Percentiles rank a stretch among this genome's conserved stretches.
Evolutionary conservation across 1,140 invertebrate species (phyloP).

Genomic region (Asobara japonica): DNA sequence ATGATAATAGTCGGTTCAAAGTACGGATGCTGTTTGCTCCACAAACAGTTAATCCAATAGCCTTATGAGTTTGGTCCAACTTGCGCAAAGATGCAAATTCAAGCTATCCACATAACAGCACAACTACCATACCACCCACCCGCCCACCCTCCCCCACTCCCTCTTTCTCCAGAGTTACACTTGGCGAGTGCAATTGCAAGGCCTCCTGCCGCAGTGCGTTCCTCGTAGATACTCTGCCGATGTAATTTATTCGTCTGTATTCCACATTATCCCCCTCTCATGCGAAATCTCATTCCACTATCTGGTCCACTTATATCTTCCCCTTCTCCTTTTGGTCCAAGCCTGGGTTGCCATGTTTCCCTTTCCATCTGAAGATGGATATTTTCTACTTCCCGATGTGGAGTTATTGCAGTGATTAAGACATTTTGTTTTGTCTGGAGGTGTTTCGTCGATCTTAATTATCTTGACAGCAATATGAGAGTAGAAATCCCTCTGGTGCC

Average conservation of each 20-base stretch:
- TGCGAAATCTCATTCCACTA: constrained; percentile 3
- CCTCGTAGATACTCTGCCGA: constrained; percentile 41
- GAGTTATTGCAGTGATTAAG: too few species aligned
- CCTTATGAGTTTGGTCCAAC: background rate
- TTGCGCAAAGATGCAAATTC: constrained; percentile 9
- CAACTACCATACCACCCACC: background rate
- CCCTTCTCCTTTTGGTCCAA: too few species aligned
- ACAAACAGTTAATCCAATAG: background rate
- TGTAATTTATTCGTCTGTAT: constrained; percentile 52
- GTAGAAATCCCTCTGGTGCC: too few species aligned
- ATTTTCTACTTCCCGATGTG: too few species aligned
- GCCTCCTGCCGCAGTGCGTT: constrained; percentile 56
- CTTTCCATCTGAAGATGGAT: too few species aligned
- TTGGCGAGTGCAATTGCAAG: constrained; percentile 49
- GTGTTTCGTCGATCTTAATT: too few species aligned
- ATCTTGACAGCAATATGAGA: too few species aligned
- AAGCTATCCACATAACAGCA: background rate
- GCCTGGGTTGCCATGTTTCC: too few species aligned
- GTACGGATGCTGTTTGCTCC: background rate
- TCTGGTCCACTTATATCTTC: background rate
- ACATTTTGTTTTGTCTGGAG: too few species aligned
- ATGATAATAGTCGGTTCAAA: background rate
- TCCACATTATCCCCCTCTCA: constrained; percentile 19
- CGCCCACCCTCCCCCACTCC: background rate
- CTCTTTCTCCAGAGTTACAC: constrained; percentile 31